Base-by-base conservation (phyloP, 2,113 vertebrate species). In the Tor tambroides region DNA sequence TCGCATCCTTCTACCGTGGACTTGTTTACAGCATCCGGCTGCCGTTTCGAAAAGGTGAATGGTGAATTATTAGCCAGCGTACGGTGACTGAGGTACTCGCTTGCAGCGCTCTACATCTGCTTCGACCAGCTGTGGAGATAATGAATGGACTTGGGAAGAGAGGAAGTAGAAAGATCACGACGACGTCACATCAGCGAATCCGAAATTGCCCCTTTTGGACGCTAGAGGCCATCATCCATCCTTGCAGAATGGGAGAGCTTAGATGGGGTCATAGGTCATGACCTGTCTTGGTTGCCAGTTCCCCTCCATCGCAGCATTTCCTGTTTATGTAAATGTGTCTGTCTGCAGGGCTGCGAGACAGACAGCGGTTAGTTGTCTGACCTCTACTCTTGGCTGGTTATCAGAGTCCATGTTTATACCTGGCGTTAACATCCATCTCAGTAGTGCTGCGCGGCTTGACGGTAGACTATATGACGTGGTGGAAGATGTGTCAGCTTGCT, bases 71-170 rank as follows among this genome's bases (percentile, higher is more conserved):
- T 85, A 82, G 77, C 83, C 69, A 85, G 26, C 83, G 61, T 65
- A 35, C 49, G 61, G 74, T 35, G 63, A 90, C 72, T 67, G 12
- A 61, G 63, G 38, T 26, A 32, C 65, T 88, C 71, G 79, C 82
- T 71, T 35, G 28, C 32, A 30, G 38, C 71, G 85, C 74, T 54
- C 46, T 30, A 83, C 84, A 88, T 88, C 87, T 88, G 82, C 72
- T 85, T 38, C 19, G 51, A 51, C 82, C 82, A 88, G 87, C 78
- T 90, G 89, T 79, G 82, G 26, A 72, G 69, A 54, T 74, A 74
- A 59, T 84, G 46, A 69, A 83, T 76, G 43, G 78, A 85, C n/a
- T 80, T 49, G 54, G n/a, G 23, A 86, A 32, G 63, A 63, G 46
- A 26, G 51, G 67, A 17, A 35, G 32, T 30, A 15, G 35, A 32